Conservation (phyloP, 2,113 vertebrate genomes). For the Pontoporia blainvillei region DNA sequence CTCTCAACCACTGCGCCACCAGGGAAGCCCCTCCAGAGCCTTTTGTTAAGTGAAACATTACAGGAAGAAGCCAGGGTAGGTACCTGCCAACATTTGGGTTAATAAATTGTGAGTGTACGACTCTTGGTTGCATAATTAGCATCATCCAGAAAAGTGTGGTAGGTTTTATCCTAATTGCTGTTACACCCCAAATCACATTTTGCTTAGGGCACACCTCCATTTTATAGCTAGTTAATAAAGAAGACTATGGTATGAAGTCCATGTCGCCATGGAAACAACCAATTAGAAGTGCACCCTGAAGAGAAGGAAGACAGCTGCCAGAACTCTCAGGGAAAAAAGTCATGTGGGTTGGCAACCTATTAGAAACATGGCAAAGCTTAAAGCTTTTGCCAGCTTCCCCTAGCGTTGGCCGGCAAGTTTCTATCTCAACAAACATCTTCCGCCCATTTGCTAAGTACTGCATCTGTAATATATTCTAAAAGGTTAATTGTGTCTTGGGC, state of each 20-base stretch:
- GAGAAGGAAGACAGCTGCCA: slow-evolving; percentile 73
- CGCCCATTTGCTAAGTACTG: slow-evolving; percentile 77
- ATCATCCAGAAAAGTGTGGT: background rate
- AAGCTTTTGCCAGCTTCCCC: slow-evolving; percentile 70
- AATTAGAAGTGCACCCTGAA: slow-evolving; percentile 78
- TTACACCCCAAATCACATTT: slow-evolving; percentile 44
- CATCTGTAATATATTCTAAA: slow-evolving; percentile 83
- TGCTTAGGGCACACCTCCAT: slow-evolving; percentile 67
- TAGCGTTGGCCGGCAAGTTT: slow-evolving; percentile 59
- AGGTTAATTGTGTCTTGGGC: slow-evolving; percentile 80
- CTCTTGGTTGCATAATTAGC: background rate
- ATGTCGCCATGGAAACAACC: slow-evolving; percentile 74
- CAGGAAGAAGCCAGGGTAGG: background rate
- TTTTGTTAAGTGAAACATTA: background rate
- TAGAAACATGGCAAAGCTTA: slow-evolving; percentile 59
- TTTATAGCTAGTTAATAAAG: slow-evolving; percentile 70
- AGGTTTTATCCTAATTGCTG: slow-evolving; percentile 58
- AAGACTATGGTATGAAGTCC: slow-evolving; percentile 53
- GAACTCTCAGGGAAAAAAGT: slow-evolving; percentile 65
- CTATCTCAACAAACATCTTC: slow-evolving; percentile 81
- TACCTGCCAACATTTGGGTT: background rate
- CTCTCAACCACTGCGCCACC: no score
- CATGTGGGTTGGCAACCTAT: slow-evolving; percentile 70
- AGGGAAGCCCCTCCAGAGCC: background rate
- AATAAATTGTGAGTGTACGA: background rate